phyloP scores from a whole-genome alignment of 2,113 vertebrate species.

The Psilopogon haemacephalus region DNA sequence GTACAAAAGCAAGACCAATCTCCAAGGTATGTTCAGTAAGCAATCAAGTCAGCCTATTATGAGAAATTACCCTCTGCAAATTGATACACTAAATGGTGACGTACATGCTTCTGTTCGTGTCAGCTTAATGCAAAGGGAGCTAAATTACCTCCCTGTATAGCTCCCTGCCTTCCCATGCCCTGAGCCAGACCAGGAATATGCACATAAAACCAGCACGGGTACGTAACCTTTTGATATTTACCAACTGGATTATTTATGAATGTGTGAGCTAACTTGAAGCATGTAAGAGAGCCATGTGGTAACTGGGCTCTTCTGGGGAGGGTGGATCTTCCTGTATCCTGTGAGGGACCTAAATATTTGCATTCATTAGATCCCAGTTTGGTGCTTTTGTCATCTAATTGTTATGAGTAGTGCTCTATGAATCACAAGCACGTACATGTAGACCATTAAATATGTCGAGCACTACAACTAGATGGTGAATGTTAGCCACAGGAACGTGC shows the following conservation, averaged over 20 bases:
- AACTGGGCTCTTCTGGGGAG: background rate
- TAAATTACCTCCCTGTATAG: background rate
- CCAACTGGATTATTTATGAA: background rate
- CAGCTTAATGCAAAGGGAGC: background rate
- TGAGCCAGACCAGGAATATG: background rate
- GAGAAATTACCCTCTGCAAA: background rate
- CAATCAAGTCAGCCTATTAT: background rate
- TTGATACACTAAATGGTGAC: background rate
- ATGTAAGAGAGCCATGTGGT: accelerated
- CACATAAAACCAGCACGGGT: background rate
- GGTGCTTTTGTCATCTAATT: background rate
- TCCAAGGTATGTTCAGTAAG: background rate
- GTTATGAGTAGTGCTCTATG: background rate
- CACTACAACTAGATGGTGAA: background rate
- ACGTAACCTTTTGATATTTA: background rate
- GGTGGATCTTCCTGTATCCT: accelerated
- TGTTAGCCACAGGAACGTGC: background rate
- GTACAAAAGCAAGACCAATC: background rate
- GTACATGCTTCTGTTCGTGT: background rate
- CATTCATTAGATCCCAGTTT: background rate
- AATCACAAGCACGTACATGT: background rate
- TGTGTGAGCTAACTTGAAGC: background rate
- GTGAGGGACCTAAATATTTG: slow-evolving; percentile 5
- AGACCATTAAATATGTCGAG: background rate
- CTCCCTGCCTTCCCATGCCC: background rate